Conservation (phyloP, 2,113 vertebrate species). For the Forbesichthys papilliferus region DNA sequence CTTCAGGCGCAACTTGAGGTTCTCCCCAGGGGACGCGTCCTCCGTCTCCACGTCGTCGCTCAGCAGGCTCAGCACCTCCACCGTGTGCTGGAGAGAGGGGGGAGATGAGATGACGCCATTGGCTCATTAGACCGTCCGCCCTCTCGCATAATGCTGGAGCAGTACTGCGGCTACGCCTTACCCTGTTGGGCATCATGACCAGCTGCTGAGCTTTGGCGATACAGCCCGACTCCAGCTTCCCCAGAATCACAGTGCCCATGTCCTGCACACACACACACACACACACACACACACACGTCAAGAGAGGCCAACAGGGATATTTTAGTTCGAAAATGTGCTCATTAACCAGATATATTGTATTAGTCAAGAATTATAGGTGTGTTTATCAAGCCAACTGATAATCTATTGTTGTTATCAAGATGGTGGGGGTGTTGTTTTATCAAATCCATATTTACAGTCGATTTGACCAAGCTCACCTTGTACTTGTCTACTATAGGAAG, state of each 20-base stretch:
- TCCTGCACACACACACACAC: slow-evolving; percentile 77
- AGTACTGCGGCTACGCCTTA: slow-evolving; percentile 58
- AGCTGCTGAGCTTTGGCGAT: slow-evolving; percentile 98
- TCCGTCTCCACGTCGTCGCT: slow-evolving; percentile 98
- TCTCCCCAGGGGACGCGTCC: slow-evolving; percentile 92
- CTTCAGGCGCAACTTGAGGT: slow-evolving; percentile 96
- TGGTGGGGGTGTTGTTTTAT: background rate
- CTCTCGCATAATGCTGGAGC: too few relatives aligned
- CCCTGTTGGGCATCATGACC: slow-evolving; percentile 99
- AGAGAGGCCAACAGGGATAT: too few relatives aligned
- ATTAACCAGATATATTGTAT: too few relatives aligned
- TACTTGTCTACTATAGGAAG: slow-evolving; percentile 99
- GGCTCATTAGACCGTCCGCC: background rate
- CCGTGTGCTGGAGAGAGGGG: slow-evolving; percentile 84
- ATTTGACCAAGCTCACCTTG: slow-evolving; percentile 80
- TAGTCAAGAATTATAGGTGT: too few relatives aligned
- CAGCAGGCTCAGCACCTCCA: slow-evolving; percentile 96
- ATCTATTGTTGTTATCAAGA: background rate
- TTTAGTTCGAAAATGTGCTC: too few relatives aligned
- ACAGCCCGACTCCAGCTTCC: slow-evolving; percentile 95
- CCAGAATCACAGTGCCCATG: slow-evolving; percentile 97
- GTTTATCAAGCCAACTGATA: background rate
- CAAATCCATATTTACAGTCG: too few relatives aligned
- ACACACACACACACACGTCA: slow-evolving; percentile 2
- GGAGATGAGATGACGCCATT: background rate